phyloP scores from a whole-genome alignment of 2,113 vertebrate species.

The Petaurus breviceps region DNA sequence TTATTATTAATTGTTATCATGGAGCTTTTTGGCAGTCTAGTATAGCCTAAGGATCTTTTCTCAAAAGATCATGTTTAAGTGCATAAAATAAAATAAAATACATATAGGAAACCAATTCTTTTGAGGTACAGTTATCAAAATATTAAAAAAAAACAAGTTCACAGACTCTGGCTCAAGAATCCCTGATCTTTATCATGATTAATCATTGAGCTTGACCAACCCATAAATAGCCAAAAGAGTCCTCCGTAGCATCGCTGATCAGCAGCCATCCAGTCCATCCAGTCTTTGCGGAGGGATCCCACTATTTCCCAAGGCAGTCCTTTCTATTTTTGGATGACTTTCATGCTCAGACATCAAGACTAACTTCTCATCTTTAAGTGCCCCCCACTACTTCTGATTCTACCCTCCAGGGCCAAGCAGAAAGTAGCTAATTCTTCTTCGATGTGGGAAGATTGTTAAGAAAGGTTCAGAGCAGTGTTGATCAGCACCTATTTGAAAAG shows the following conservation, averaged over 20 bases:
- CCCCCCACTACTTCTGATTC: background rate
- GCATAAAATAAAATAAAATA: background rate
- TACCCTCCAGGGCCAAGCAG: background rate
- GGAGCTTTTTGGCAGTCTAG: background rate
- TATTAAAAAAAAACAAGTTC: background rate
- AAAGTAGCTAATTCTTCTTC: background rate
- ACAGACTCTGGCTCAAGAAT: background rate
- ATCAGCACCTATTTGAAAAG: constrained; percentile 38
- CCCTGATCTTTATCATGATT: background rate
- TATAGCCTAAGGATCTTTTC: background rate
- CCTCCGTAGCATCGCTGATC: background rate
- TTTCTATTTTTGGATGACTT: background rate
- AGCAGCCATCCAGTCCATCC: background rate
- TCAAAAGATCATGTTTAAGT: background rate
- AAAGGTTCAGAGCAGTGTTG: constrained; percentile 8
- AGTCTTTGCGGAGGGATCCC: background rate
- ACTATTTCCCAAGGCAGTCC: background rate
- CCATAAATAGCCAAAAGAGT: background rate
- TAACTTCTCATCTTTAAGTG: background rate
- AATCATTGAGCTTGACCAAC: background rate
- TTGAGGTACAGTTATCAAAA: too few species aligned
- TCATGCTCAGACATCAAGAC: background rate
- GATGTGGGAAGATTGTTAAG: background rate
- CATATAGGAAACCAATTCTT: background rate
- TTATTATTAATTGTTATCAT: background rate